Conservation (phyloP, 2,888 invertebrate genomes). For the Melanophora roralis region DNA sequence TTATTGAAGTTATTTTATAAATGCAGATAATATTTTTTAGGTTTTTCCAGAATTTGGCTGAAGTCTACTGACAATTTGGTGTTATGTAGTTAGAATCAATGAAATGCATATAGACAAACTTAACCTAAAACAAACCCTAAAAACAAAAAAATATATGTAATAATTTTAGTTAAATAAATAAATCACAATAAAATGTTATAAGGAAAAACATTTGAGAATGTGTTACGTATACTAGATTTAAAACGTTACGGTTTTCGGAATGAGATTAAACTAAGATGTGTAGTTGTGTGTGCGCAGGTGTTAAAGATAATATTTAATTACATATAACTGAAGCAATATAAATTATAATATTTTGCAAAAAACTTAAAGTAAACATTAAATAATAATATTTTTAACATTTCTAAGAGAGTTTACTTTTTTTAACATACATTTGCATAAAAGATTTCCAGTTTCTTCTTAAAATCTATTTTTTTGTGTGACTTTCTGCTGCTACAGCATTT, state of each 20-base stretch:
- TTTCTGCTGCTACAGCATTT: conserved; percentile 11
- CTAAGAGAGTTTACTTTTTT: no score
- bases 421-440: neutral
- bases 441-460: neutral
- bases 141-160: neutral
- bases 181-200: conserved; percentile 17
- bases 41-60: no score
- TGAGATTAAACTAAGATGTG: neutral
- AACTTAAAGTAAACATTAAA: conserved; percentile 3
- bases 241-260: neutral
- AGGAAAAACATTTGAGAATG: conserved; percentile 13
- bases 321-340: no score
- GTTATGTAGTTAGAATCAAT: no score
- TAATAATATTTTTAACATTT: no score
- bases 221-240: neutral
- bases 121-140: neutral
- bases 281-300: neutral
- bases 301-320: conserved; percentile 16
- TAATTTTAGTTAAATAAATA: neutral
- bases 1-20: no score
- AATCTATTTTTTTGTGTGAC: neutral
- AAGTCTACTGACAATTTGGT: no score
- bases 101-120: no score
- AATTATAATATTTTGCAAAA: conserved; percentile 15
- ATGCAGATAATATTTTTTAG: no score